Evolutionary conservation across 2,113 vertebrate genomes (phyloP), one percentile per base, ranked within the genome.

Genomic region (Oenanthe oenanthe): DNA sequence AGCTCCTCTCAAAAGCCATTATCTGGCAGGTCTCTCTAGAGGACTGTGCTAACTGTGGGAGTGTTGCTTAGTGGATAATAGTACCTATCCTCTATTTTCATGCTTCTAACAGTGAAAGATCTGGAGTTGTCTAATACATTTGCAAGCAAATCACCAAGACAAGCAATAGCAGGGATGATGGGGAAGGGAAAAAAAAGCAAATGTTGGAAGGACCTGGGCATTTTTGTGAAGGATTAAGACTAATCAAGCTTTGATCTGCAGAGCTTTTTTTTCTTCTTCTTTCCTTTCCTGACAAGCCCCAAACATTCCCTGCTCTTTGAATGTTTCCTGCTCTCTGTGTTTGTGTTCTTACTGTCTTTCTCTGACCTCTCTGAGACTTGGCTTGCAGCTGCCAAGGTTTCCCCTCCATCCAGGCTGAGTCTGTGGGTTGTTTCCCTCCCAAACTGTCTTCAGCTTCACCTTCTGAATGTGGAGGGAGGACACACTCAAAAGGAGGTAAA

Each of bases 161-260:
- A 85, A 85, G 58, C 34, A 94, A 31, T 53, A 82, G 84, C 48
- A 88, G 80, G 43, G 54, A 67, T 82, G 62, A 93, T 45, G 29
- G 45, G 12, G 45, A 68, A 93, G n/a, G 19, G 10, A 5, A 14
- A 74, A 53, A 92, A 92, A 70, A 71, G 4, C 12, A 90, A 56
- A 26, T 43, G 36, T 73, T 88, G 70, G 74, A 88, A 92, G 6
- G 70, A 77, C 20, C 32, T 89, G 63, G 36, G 22, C 28, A 17
- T 66, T 94, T 89, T 50, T 57, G 25, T 42, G 48, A 43, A 63
- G 78, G 67, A 94, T 95, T 97, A 92, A 79, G 66, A 61, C 25
- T 68, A 76, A 89, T 90, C 71, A 82, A 88, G 85, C 63, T 84
- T 88, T 70, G 92, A 91, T 94, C 36, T 68, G 62, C 62, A 65